These are phyloP conservation scores for Adelges cooleyi DNA, from an alignment of 1,140 invertebrate species.

Conservation along the genomic window DNA sequence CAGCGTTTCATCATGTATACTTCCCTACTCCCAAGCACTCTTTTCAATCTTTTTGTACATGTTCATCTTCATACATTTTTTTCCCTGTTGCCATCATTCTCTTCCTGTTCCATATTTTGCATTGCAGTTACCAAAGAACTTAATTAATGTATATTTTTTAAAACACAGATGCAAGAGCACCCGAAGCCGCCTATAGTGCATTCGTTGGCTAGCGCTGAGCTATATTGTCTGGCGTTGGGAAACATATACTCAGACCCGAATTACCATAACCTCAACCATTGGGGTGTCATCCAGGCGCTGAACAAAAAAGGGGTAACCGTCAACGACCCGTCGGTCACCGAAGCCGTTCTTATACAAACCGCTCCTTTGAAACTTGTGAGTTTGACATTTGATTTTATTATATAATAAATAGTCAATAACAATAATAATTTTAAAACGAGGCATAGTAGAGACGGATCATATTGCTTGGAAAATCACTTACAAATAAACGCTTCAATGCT, in stretches of 20 bases:
- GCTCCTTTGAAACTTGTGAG: conserved; percentile 85
- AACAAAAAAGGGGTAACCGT: conserved; percentile 83
- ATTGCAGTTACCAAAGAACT: no score
- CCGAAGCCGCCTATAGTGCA: conserved; percentile 87
- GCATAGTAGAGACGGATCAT: no score
- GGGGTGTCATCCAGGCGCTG: conserved; percentile 83
- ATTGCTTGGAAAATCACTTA: no score
- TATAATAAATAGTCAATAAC: no score
- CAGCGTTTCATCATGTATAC: no score
- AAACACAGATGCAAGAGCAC: conserved; percentile 80
- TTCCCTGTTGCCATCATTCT: not conserved
- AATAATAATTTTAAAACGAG: no score
- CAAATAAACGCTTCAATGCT: no score
- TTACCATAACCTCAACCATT: conserved; percentile 88
- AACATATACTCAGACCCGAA: conserved; percentile 96
- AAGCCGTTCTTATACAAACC: conserved; percentile 90
- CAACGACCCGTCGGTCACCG: conserved; percentile 76
- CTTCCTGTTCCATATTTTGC: not conserved
- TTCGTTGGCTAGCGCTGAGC: conserved; percentile 82
- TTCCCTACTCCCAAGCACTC: no score
- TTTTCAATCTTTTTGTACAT: no score
- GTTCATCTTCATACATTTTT: no score
- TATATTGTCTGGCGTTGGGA: conserved; percentile 88
- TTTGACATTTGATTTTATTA: not conserved
- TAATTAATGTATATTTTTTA: conserved; percentile 28